phyloP scores from a whole-genome alignment of 2,797 vertebrate genomes.

The Sylvilagus floridanus region DNA sequence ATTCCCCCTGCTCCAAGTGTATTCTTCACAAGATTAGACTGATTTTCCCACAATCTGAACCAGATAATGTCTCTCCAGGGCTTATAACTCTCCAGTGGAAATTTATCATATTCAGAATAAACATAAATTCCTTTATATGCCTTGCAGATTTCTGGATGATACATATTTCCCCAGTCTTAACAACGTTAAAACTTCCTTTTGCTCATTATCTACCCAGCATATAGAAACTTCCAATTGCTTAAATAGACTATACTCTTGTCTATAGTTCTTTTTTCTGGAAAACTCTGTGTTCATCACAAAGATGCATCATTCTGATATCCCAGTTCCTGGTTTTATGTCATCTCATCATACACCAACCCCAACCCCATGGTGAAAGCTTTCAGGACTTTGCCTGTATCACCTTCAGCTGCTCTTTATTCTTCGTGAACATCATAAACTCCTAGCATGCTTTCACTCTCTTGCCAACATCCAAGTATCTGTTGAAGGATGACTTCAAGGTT shows the following conservation, averaged over 20 bases:
- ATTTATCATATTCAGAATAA: not conserved
- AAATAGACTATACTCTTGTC: not conserved
- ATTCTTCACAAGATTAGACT: too few species aligned
- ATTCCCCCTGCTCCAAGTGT: not conserved
- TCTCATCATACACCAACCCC: not conserved
- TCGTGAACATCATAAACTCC: not conserved
- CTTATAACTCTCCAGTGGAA: not conserved
- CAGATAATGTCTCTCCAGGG: not conserved
- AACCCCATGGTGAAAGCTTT: not conserved
- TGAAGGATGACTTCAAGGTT: not conserved
- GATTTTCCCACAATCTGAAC: not conserved
- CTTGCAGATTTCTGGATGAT: not conserved
- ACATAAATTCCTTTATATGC: not conserved
- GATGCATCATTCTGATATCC: not conserved
- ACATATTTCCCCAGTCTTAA: not conserved
- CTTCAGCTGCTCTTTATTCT: not conserved
- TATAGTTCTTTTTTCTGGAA: not conserved
- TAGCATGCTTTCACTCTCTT: not conserved
- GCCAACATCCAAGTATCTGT: not conserved
- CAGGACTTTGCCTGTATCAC: not conserved
- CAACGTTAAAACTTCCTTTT: not conserved
- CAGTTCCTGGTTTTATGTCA: not conserved
- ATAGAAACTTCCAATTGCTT: not conserved
- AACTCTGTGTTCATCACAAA: not conserved
- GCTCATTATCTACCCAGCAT: rapidly evolving